Evolutionary conservation across 1,140 invertebrate species (phyloP).

Genomic region (Zaprionus taronus): DNA sequence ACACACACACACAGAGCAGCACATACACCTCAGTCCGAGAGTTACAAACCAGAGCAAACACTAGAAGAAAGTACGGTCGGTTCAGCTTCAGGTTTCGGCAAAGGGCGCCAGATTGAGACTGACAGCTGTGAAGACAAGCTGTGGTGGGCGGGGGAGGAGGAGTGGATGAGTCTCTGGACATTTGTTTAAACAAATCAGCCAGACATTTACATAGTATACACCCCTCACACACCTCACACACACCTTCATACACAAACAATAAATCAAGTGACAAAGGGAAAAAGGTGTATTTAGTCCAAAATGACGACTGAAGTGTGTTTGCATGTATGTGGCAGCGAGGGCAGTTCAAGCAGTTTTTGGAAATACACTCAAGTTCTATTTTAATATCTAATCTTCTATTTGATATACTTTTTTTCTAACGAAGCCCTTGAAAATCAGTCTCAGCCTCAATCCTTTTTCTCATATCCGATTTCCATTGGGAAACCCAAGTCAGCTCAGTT

Average conservation of each 20-base stretch:
- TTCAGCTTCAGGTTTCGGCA: conserved; percentile 24
- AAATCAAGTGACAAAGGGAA: conserved; percentile 69
- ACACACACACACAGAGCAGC: conserved; percentile 18
- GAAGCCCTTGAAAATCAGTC: not conserved
- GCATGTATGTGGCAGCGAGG: conserved; percentile 12
- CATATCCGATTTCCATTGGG: not conserved
- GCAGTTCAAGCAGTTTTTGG: conserved; percentile 16
- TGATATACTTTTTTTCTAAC: not conserved
- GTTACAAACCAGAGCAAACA: conserved; percentile 47
- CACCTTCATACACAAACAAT: conserved; percentile 44
- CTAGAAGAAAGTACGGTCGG: conserved; percentile 54
- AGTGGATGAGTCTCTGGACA: conserved; percentile 41
- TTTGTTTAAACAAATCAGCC: conserved; percentile 78
- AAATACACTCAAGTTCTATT: not conserved
- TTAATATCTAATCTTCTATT: not conserved
- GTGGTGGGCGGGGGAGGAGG: not conserved
- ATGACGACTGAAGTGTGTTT: conserved; percentile 52
- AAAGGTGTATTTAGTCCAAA: conserved; percentile 68
- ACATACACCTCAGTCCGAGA: conserved; percentile 2
- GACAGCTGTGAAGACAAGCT: conserved; percentile 68
- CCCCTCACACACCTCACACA: conserved; percentile 6
- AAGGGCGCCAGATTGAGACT: conserved; percentile 62
- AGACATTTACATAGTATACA: conserved; percentile 41
- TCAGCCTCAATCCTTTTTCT: not conserved
- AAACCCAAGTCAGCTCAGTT: not conserved